phyloP scores from a whole-genome alignment of 2,113 vertebrate genomes.

The Nesoenas mayeri region DNA sequence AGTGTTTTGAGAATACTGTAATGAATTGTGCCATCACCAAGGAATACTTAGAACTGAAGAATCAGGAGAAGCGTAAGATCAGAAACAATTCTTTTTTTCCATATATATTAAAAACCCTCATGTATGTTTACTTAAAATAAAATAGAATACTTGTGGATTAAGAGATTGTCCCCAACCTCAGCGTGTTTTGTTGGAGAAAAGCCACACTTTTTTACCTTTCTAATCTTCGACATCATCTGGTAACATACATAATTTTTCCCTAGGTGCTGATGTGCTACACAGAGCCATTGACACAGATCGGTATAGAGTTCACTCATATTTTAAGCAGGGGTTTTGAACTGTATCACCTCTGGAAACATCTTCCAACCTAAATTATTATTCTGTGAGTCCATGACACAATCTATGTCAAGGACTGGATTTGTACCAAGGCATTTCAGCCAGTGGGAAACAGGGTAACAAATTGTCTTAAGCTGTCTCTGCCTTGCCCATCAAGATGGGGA shows the following conservation, averaged over 20 bases:
- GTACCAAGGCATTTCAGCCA: background rate
- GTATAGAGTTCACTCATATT: background rate
- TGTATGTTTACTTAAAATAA: background rate
- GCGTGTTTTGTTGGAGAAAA: background rate
- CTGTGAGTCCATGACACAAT: background rate
- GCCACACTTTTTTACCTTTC: background rate
- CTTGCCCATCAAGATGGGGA: background rate
- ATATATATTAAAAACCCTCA: fast-evolving
- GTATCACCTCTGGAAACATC: background rate
- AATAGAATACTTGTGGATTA: background rate
- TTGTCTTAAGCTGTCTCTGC: background rate
- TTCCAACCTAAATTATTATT: background rate
- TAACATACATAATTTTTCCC: background rate
- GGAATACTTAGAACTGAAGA: background rate
- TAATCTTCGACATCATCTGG: fast-evolving
- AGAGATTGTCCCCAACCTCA: background rate
- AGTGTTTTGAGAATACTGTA: background rate
- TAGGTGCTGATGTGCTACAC: background rate
- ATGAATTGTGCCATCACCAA: background rate
- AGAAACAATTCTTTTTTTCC: background rate
- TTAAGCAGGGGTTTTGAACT: background rate
- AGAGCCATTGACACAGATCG: background rate
- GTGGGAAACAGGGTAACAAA: background rate
- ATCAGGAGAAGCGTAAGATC: background rate
- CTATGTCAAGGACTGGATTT: background rate